These are phyloP conservation scores for Drosophila erecta DNA, from an alignment of 1,140 invertebrate species.

Conservation along the genomic window DNA sequence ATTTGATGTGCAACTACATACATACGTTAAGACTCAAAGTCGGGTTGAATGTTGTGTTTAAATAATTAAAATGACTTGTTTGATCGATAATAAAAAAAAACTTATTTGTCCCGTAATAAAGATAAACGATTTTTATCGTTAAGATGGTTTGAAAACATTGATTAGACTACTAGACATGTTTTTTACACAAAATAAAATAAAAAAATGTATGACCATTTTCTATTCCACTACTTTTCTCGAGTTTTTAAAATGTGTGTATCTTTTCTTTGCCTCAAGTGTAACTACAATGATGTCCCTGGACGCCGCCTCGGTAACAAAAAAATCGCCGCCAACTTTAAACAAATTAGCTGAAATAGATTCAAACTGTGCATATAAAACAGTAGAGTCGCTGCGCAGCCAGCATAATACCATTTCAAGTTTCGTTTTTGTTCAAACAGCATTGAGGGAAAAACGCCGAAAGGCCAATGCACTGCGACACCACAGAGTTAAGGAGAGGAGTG, in stretches of 20 bases:
- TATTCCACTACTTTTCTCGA: too few species aligned
- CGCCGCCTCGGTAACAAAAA: constrained; percentile 58
- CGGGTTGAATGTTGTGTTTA: too few species aligned
- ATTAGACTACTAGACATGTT: too few species aligned
- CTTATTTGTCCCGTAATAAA: neutral
- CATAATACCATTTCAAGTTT: constrained; percentile 75
- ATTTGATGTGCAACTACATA: too few species aligned
- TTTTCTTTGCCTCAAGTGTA: constrained; percentile 13
- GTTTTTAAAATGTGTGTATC: too few species aligned
- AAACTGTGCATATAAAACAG: constrained; percentile 36
- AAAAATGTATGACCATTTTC: too few species aligned
- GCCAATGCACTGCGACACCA: constrained; percentile 68
- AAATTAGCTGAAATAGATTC: constrained; percentile 62
- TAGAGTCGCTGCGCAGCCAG: constrained; percentile 6
- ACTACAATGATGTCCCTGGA: constrained; percentile 27
- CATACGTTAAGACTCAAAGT: too few species aligned
- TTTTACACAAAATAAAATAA: too few species aligned
- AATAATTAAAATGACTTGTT: too few species aligned
- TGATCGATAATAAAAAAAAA: neutral
- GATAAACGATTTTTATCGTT: too few species aligned
- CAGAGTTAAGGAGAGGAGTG: constrained; percentile 4
- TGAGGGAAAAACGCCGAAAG: constrained; percentile 71
- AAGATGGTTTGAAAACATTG: too few species aligned
- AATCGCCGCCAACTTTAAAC: constrained; percentile 69
- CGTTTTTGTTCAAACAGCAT: constrained; percentile 74